These are phyloP conservation scores for Seriola dumerili DNA, from an alignment of 2,113 vertebrate species.

Conservation along the genomic window DNA sequence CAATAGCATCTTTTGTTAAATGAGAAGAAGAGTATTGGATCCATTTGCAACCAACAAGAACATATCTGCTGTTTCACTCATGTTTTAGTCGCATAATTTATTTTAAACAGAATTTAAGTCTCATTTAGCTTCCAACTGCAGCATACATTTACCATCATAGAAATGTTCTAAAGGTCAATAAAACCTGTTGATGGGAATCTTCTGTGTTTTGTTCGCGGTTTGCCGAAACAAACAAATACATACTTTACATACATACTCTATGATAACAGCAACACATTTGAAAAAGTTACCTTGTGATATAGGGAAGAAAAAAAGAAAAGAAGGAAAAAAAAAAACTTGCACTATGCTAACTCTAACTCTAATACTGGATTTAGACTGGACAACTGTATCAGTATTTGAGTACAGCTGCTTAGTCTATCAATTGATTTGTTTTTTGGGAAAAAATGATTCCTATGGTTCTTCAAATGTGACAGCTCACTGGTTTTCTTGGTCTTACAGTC, in stretches of 20 bases:
- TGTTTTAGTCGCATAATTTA: not conserved
- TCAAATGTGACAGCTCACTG: too few species aligned
- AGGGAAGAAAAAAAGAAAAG: too few species aligned
- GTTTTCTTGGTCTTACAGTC: too few species aligned
- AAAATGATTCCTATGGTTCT: too few species aligned
- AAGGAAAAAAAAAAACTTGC: too few species aligned
- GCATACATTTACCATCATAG: not conserved
- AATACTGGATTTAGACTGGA: too few species aligned
- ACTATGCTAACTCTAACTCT: too few species aligned
- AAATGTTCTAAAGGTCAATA: constrained; percentile 3
- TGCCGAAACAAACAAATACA: not conserved
- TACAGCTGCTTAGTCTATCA: too few species aligned
- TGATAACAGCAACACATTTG: too few species aligned
- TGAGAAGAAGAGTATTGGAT: not conserved
- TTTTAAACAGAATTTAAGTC: not conserved
- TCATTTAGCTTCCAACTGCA: not conserved
- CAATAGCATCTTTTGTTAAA: not conserved
- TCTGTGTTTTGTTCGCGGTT: not conserved
- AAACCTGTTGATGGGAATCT: not conserved
- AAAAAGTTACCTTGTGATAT: too few species aligned
- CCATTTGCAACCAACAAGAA: not conserved
- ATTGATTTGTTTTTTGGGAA: too few species aligned
- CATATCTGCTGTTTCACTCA: not conserved
- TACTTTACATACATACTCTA: not conserved
- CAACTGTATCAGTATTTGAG: too few species aligned